Conservation (phyloP, 2,113 vertebrate genomes). For the Prionailurus viverrinus region DNA sequence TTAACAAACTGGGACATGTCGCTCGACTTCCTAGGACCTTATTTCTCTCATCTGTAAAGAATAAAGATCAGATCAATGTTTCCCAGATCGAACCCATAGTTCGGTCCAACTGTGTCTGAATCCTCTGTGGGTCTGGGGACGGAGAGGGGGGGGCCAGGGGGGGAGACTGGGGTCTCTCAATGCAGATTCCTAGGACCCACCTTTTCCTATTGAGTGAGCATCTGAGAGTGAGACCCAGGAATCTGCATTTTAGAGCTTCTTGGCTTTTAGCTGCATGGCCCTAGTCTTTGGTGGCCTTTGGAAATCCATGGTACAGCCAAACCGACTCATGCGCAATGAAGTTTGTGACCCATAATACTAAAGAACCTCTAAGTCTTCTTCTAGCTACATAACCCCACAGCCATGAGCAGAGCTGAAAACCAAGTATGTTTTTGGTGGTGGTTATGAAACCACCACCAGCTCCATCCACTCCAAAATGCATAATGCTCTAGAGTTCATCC, state of each 20-base stretch:
- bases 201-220: not conserved
- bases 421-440: not conserved
- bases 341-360: not conserved
- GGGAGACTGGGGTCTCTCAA: fast-evolving
- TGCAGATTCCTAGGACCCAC: not conserved
- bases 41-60: constrained; percentile 5
- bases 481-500: not conserved
- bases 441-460: not conserved
- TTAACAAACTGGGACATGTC: constrained; percentile 5
- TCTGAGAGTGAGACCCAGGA: not conserved
- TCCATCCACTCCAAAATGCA: not conserved
- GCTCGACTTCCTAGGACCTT: not conserved
- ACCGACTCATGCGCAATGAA: not conserved
- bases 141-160: fast-evolving
- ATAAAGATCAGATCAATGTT: not conserved
- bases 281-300: not conserved
- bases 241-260: not conserved
- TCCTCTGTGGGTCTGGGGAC: not conserved
- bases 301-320: not conserved
- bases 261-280: not conserved
- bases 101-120: not conserved
- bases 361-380: not conserved
- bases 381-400: not conserved
- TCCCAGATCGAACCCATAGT: not conserved
- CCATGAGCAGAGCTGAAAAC: not conserved